Evolutionary conservation across 2,888 invertebrate species (phyloP).

Genomic region (Volucella inanis): DNA sequence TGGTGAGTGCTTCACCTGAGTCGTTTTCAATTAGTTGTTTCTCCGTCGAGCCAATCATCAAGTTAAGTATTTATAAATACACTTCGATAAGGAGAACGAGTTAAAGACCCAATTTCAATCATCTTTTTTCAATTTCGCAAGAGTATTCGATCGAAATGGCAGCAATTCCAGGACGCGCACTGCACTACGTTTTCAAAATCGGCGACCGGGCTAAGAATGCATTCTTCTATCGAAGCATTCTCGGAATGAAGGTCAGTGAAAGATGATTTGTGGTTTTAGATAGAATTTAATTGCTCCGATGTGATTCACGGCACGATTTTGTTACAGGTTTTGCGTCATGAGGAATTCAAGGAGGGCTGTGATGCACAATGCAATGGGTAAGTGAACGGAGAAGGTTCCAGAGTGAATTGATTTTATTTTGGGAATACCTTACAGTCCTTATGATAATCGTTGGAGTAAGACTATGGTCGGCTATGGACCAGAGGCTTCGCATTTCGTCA

Average conservation of each 20-base stretch:
- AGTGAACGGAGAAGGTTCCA: slow-evolving; percentile 70
- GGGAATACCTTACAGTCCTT: slow-evolving; percentile 88
- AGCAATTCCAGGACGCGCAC: slow-evolving; percentile 88
- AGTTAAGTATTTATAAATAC: slow-evolving; percentile 31
- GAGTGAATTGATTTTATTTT: not conserved
- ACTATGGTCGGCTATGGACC: slow-evolving; percentile 99
- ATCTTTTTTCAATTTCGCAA: not conserved
- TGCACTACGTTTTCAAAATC: slow-evolving; percentile 98
- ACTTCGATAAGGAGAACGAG: slow-evolving; percentile 36
- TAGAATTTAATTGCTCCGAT: slow-evolving; percentile 38
- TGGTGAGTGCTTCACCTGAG: not conserved
- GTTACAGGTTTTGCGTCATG: slow-evolving; percentile 93
- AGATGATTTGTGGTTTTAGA: slow-evolving; percentile 10
- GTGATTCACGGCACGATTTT: slow-evolving; percentile 21
- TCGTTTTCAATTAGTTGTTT: not conserved
- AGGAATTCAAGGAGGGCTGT: slow-evolving; percentile 98
- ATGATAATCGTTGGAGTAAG: slow-evolving; percentile 99
- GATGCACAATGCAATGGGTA: slow-evolving; percentile 99
- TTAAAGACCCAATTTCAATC: slow-evolving; percentile 4
- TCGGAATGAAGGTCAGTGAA: slow-evolving; percentile 95
- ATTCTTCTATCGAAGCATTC: slow-evolving; percentile 93
- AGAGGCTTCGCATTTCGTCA: slow-evolving; percentile 96
- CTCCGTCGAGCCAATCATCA: slow-evolving; percentile 1
- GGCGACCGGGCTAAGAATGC: slow-evolving; percentile 93
- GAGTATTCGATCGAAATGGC: slow-evolving; percentile 70